Percentiles rank a stretch among this genome's conserved stretches.
Evolutionary conservation across 2,888 invertebrate genomes (phyloP).

Genomic region (Drosophila histrio): DNA sequence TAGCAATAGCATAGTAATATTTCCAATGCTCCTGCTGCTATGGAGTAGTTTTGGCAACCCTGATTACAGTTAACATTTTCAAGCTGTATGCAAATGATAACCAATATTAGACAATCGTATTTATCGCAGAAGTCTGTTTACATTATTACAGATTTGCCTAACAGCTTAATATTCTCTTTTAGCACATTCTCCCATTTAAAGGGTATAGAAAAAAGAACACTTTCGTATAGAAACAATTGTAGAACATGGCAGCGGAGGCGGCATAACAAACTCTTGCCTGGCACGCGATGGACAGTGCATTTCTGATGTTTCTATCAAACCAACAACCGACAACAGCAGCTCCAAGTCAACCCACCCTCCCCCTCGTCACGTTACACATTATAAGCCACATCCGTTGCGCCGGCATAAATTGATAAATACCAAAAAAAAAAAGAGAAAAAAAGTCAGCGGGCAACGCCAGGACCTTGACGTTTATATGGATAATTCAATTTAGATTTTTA

Average conservation of each 20-base stretch:
- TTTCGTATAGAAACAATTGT: constrained; percentile 51
- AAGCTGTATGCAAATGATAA: too few species aligned
- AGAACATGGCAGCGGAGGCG: constrained; percentile 53
- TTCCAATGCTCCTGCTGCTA: too few species aligned
- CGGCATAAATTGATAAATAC: constrained; percentile 81
- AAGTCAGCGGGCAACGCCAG: constrained; percentile 29
- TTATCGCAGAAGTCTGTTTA: too few species aligned
- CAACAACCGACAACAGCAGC: neutral
- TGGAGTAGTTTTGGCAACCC: too few species aligned
- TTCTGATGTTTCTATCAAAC: constrained; percentile 72
- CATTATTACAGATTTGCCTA: too few species aligned
- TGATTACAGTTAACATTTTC: too few species aligned
- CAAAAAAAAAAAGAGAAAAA: constrained; percentile 5
- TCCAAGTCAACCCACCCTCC: neutral
- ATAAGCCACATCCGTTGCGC: constrained; percentile 74
- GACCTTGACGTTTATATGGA: constrained; percentile 71
- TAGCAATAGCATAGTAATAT: too few species aligned
- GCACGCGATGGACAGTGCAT: constrained; percentile 69
- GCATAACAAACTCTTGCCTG: constrained; percentile 70
- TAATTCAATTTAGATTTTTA: constrained; percentile 75
- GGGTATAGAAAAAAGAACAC: constrained; percentile 17
- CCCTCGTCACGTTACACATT: constrained; percentile 47
- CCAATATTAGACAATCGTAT: too few species aligned
- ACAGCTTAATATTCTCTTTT: neutral
- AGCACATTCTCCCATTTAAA: neutral